These are phyloP conservation scores for Cybosia mesomella DNA, from an alignment of 2,888 invertebrate species.

Conservation along the genomic window DNA sequence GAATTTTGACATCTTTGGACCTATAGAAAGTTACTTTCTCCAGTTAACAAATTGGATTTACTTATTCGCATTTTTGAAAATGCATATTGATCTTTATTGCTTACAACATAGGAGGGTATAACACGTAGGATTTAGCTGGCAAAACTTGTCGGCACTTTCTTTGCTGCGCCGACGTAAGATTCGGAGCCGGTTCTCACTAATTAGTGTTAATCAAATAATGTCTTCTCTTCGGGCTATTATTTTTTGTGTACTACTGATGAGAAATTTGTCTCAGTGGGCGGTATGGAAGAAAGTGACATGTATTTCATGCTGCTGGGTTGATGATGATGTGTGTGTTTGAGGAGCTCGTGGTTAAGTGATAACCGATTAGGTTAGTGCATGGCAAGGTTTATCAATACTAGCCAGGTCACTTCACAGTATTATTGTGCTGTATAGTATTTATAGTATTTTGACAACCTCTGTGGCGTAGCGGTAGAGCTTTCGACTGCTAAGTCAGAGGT, in stretches of 20 bases:
- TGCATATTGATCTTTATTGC: slow-evolving; percentile 46
- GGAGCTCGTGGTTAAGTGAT: too few species aligned
- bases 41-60: slow-evolving; percentile 64
- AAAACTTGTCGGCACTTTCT: slow-evolving; percentile 59
- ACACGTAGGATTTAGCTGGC: slow-evolving; percentile 19
- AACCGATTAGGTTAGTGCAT: too few species aligned
- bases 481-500: too few species aligned
- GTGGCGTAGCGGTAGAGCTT: too few species aligned
- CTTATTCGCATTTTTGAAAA: slow-evolving; percentile 31
- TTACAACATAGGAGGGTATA: slow-evolving; percentile 34
- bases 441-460: too few species aligned
- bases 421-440: too few species aligned
- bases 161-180: slow-evolving; percentile 62
- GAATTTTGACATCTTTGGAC: slow-evolving; percentile 48
- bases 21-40: slow-evolving; percentile 76
- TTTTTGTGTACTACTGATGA: slow-evolving; percentile 60
- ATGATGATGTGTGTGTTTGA: background rate
- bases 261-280: slow-evolving; percentile 37
- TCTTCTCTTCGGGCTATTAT: slow-evolving; percentile 72
- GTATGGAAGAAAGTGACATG: slow-evolving; percentile 16
- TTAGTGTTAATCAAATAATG: slow-evolving; percentile 86
- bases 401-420: too few species aligned
- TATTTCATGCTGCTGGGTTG: background rate
- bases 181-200: slow-evolving; percentile 79
- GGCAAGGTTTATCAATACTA: too few species aligned